Evolutionary conservation across 2,113 vertebrate species (phyloP).

Genomic region (Takifugu bimaculatus): DNA sequence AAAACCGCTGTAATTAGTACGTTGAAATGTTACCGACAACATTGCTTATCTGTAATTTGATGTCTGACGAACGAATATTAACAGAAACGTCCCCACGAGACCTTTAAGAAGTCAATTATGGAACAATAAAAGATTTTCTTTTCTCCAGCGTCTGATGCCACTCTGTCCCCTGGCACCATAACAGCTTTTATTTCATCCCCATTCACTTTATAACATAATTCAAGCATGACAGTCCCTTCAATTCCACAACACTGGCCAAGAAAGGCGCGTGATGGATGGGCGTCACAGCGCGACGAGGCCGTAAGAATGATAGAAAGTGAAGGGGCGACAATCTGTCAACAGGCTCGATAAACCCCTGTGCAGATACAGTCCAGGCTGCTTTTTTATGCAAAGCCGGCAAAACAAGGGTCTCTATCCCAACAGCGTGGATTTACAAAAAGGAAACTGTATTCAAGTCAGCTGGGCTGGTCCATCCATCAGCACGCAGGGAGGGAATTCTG

Average conservation of each 20-base stretch:
- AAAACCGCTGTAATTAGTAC: too few species aligned
- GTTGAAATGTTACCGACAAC: too few species aligned
- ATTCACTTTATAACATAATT: constrained; percentile 57
- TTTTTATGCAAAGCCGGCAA: constrained; percentile 24
- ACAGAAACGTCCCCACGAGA: too few species aligned
- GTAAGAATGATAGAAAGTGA: constrained; percentile 26
- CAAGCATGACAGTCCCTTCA: constrained; percentile 57
- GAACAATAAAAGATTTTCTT: too few species aligned
- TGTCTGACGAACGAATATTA: too few species aligned
- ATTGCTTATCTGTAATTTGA: too few species aligned
- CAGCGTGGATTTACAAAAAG: constrained; percentile 38
- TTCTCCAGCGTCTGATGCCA: not conserved
- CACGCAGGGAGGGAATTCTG: constrained; percentile 54
- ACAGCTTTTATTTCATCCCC: constrained; percentile 42
- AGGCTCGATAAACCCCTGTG: constrained; percentile 50
- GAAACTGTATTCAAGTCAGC: constrained; percentile 54
- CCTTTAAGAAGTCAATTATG: too few species aligned
- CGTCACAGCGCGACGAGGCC: constrained; percentile 43
- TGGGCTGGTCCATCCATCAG: constrained; percentile 67
- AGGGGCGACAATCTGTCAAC: constrained; percentile 43
- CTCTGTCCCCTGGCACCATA: constrained; percentile 6
- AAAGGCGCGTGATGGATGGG: constrained; percentile 56
- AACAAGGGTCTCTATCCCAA: constrained; percentile 37
- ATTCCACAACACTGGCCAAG: constrained; percentile 55
- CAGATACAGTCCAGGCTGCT: constrained; percentile 23